phyloP scores from a whole-genome alignment of 2,113 vertebrate genomes.

The Aegithalos caudatus region DNA sequence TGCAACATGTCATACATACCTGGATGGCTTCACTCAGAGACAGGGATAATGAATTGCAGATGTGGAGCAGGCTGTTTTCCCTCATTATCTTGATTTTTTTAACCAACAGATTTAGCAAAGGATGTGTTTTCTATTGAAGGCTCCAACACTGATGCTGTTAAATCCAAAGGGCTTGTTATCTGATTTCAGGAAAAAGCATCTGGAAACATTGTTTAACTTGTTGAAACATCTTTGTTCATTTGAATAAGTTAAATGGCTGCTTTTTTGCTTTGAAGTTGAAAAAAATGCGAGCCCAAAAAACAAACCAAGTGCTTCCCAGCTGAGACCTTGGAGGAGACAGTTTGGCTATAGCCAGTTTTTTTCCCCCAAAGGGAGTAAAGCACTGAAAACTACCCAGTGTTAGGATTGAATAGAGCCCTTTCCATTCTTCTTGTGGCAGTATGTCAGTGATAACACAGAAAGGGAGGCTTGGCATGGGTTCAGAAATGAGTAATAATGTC shows the following conservation, averaged over 20 bases:
- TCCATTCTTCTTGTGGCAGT: background rate
- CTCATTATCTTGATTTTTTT: constrained; percentile 60
- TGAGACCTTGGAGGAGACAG: background rate
- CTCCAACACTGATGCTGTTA: background rate
- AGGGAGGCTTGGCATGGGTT: constrained; percentile 37
- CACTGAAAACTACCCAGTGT: background rate
- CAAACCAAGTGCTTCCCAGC: constrained; percentile 2
- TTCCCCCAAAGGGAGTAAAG: background rate
- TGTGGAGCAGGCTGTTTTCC: constrained; percentile 37
- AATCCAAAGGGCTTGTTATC: constrained; percentile 36
- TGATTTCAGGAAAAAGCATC: constrained; percentile 34
- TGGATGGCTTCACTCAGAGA: constrained; percentile 41
- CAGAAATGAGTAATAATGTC: constrained; percentile 59
- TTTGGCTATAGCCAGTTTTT: background rate
- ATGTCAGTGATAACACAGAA: background rate
- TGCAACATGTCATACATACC: constrained; percentile 20
- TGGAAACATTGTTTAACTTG: constrained; percentile 51
- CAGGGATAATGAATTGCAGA: constrained; percentile 54
- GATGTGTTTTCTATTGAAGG: constrained; percentile 30
- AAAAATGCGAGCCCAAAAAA: background rate
- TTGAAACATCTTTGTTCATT: constrained; percentile 47
- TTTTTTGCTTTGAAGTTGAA: constrained; percentile 1
- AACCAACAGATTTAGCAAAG: constrained; percentile 38
- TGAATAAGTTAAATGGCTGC: constrained; percentile 4
- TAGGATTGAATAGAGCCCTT: background rate